A percentile compares a stretch with the other conserved stretches of the same genome.
phyloP scores from a whole-genome alignment of 2,888 invertebrate species.

The Corythucha ciliata region DNA sequence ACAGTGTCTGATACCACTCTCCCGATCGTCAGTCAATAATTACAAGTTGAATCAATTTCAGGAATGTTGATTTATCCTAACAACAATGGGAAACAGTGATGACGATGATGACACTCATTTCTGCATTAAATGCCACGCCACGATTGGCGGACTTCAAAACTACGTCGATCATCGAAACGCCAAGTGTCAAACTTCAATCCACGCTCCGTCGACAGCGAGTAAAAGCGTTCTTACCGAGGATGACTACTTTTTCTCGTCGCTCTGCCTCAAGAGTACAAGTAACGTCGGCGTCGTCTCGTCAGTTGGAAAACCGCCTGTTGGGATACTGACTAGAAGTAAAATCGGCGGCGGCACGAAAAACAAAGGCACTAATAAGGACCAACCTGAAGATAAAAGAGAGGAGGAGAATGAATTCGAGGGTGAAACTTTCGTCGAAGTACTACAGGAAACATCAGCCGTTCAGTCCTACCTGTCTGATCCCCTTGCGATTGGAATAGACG shows the following conservation, averaged over 20 bases:
- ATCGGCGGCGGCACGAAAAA: neutral
- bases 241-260: constrained; percentile 39
- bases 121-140: constrained; percentile 76
- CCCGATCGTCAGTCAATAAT: too few species aligned
- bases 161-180: constrained; percentile 75
- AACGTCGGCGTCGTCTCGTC: constrained; percentile 9
- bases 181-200: constrained; percentile 45
- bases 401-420: too few species aligned
- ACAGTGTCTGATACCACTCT: too few species aligned
- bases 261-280: constrained; percentile 57
- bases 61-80: neutral
- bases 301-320: neutral
- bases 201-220: constrained; percentile 38
- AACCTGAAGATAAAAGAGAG: too few species aligned
- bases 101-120: constrained; percentile 77
- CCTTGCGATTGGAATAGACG: too few species aligned
- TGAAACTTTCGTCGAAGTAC: too few species aligned
- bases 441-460: too few species aligned
- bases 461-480: too few species aligned
- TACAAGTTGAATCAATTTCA: neutral
- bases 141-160: constrained; percentile 73
- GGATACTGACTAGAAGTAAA: constrained; percentile 22
- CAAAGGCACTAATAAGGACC: constrained; percentile 32
- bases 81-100: constrained; percentile 26
- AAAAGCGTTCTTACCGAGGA: constrained; percentile 41